Evolutionary conservation across 2,113 vertebrate species (phyloP).

Genomic region (Serilophus lunatus): DNA sequence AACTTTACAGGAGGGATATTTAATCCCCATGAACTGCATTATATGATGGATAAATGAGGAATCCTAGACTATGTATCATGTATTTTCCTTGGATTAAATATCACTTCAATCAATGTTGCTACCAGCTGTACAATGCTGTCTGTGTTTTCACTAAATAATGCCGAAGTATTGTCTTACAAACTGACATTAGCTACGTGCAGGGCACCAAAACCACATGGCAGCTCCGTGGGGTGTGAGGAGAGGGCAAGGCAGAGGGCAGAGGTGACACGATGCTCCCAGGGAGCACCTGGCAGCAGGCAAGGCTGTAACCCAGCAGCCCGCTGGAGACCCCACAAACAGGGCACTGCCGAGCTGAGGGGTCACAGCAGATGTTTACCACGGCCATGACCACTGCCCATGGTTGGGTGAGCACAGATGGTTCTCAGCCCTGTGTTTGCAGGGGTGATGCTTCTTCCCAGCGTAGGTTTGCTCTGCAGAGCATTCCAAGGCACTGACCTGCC

Average conservation of each 20-base stretch:
- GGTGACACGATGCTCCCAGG: rapidly evolving
- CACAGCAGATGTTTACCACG: rapidly evolving
- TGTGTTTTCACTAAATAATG: not conserved
- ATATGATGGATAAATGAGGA: constrained; percentile 41
- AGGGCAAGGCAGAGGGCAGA: not conserved
- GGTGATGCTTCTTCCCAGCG: not conserved
- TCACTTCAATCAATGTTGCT: constrained; percentile 49
- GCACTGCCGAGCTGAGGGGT: not conserved
- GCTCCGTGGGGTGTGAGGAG: not conserved
- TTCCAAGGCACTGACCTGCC: rapidly evolving
- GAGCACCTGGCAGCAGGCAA: not conserved
- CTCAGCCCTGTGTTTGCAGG: rapidly evolving
- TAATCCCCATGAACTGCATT: constrained; percentile 53
- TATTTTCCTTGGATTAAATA: constrained; percentile 60
- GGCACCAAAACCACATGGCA: not conserved
- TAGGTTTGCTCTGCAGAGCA: not conserved
- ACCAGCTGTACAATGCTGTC: not conserved
- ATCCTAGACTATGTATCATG: constrained; percentile 29
- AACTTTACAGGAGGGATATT: constrained; percentile 49
- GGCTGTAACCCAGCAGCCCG: not conserved
- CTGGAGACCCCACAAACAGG: rapidly evolving
- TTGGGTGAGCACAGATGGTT: not conserved
- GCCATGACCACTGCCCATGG: rapidly evolving
- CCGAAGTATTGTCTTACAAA: constrained; percentile 47
- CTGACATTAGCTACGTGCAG: not conserved